These are phyloP conservation scores for Cherax quadricarinatus DNA, from an alignment of 1,140 invertebrate species.

Conservation along the genomic window DNA sequence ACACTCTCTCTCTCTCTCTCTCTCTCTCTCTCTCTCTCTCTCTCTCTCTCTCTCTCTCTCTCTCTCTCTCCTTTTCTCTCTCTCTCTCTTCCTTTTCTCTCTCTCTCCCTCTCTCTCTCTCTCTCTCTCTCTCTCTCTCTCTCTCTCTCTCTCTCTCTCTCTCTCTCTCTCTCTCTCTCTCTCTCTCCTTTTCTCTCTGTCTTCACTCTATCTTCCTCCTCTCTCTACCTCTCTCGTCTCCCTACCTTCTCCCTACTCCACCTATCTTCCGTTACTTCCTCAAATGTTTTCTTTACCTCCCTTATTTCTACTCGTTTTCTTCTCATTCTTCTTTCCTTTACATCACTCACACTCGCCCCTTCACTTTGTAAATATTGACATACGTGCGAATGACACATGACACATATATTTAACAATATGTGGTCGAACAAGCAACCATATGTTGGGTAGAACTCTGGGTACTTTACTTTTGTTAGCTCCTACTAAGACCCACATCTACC, in stretches of 20 bases:
- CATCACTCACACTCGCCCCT: not conserved
- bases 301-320: too few species aligned
- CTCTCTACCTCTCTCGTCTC: not conserved
- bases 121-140: too few species aligned
- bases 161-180: not conserved
- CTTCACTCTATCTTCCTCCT: not conserved
- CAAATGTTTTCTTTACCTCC: too few species aligned
- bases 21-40: too few species aligned
- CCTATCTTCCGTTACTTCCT: not conserved
- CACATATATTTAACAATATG: not conserved
- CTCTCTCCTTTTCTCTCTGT: not conserved
- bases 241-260: not conserved
- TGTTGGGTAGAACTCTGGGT: not conserved
- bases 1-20: too few species aligned
- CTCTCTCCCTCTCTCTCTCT: too few species aligned
- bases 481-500: too few species aligned
- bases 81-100: too few species aligned
- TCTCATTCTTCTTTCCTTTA: not conserved
- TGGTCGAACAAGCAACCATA: not conserved
- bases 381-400: not conserved
- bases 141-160: too few species aligned
- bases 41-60: too few species aligned
- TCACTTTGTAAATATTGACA: not conserved
- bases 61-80: too few species aligned
- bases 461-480: too few species aligned